Evolutionary conservation across 1,140 invertebrate species (phyloP), one percentile per base, ranked within the genome.

Genomic region (Drosophila fuyamai): DNA sequence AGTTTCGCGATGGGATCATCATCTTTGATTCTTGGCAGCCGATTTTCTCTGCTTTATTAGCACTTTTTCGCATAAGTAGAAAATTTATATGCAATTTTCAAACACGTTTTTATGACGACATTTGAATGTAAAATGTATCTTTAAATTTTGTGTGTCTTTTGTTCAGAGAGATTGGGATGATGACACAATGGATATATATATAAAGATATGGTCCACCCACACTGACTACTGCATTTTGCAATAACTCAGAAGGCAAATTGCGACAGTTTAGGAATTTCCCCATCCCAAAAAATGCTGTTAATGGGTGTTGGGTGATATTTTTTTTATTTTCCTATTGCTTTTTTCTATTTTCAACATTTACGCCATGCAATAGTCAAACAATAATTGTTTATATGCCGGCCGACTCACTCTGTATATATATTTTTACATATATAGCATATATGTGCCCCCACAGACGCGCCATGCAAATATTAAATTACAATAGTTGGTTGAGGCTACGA

Each of bases 311-410:
- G 40, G 48, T 18, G 40, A 51, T 66, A 16, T 50, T 51, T 51
- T 14, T 29, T 48, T 27, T n/a, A n/a, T 48, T 48, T 50, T 35
- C n/a, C 48, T 67, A 43, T 68, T 63, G 59, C 59, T 48, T 46
- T 70, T 85, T 75, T 86, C 83, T 88, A 83, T 88, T 89, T 88
- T 88, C 62, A 88, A 86, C 50, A 88, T 88, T 86, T 88, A 83
- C 83, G 83, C 83, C 88, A 88, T 88, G 83, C 79, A 79, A 77
- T 77, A 83, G 55, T 62, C 62, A 79, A 86, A 88, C 82, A 86
- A 88, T 82, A 83, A 85, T 81, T 81, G 57, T 38, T 43, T 41
- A 51, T 67, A 46, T 60, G 70, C 35, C 55, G 40, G 44, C n/a
- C 38, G n/a, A 60, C 54, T 35, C 50, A 47, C 65, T 14, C 38